Conservation (phyloP, 2,797 vertebrate species). For the Triplophysa bombifrons region DNA sequence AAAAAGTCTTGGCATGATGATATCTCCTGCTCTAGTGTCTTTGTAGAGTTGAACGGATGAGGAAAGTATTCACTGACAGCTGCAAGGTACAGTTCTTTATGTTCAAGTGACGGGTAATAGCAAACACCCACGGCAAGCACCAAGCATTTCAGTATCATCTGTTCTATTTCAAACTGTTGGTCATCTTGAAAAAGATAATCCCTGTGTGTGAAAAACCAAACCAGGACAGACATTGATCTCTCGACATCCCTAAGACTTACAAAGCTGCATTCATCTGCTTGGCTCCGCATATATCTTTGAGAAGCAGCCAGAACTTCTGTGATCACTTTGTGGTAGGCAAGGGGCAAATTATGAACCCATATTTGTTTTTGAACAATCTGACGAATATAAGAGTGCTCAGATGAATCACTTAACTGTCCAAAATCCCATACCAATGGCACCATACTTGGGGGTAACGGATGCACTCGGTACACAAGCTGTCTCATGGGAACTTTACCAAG, state of each 20-base stretch:
- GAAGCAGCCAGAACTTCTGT: conserved; percentile 72
- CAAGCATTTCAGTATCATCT: conserved; percentile 70
- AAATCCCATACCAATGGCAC: conserved; percentile 83
- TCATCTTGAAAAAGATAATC: conserved; percentile 60
- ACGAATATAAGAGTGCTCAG: conserved; percentile 76
- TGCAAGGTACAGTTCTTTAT: conserved; percentile 70
- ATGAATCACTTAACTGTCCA: conserved; percentile 77
- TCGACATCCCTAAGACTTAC: conserved; percentile 83
- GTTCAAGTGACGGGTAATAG: conserved; percentile 78
- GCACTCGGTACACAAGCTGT: conserved; percentile 83
- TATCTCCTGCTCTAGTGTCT: conserved; percentile 66
- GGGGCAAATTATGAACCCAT: conserved; percentile 59
- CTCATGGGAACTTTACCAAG: conserved; percentile 81
- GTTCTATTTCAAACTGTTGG: background rate
- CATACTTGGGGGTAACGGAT: conserved; percentile 82
- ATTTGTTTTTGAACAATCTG: conserved; percentile 77
- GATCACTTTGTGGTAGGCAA: conserved; percentile 59
- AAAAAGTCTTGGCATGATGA: conserved; percentile 74
- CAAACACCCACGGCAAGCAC: conserved; percentile 77
- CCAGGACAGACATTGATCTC: conserved; percentile 76
- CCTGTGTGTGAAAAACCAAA: conserved; percentile 77
- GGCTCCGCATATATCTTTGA: conserved; percentile 74
- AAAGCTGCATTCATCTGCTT: conserved; percentile 78
- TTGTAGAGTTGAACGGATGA: conserved; percentile 34
- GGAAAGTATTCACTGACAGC: conserved; percentile 69